phyloP scores from a whole-genome alignment of 2,113 vertebrate species.

The Phoxinus phoxinus region DNA sequence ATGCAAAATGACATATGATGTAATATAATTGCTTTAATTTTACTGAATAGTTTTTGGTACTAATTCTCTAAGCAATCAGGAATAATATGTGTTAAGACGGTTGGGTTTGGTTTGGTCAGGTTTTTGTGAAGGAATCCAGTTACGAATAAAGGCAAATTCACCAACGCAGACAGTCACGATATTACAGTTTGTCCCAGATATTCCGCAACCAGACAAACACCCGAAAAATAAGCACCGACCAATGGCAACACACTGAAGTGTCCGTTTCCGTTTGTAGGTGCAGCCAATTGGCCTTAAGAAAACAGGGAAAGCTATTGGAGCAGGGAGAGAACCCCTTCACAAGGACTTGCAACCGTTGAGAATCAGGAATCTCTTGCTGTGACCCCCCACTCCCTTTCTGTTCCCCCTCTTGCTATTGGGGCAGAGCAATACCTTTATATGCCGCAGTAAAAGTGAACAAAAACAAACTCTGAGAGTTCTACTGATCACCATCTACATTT shows the following conservation, averaged over 20 bases:
- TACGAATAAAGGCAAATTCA: neutral
- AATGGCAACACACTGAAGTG: too few relatives aligned
- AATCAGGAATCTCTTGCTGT: slow-evolving; percentile 56
- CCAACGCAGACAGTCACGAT: too few relatives aligned
- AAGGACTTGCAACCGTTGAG: slow-evolving; percentile 55
- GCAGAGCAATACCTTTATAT: slow-evolving; percentile 1
- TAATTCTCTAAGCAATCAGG: neutral
- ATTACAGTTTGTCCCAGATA: too few relatives aligned
- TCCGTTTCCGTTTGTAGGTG: too few relatives aligned
- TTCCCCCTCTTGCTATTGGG: neutral
- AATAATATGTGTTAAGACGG: neutral
- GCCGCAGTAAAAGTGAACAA: neutral
- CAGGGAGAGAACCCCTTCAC: slow-evolving; percentile 45
- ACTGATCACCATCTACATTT: neutral
- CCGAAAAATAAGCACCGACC: too few relatives aligned
- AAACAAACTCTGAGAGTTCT: neutral
- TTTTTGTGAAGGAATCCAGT: neutral
- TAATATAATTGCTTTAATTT: neutral
- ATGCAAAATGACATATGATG: neutral
- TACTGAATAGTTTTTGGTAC: neutral
- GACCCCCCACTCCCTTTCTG: slow-evolving; percentile 20
- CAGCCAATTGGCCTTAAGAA: neutral
- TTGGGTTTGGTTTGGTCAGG: neutral
- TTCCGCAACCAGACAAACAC: too few relatives aligned
- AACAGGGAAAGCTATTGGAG: neutral